phyloP scores from a whole-genome alignment of 2,888 invertebrate species.

The Himalopsyche anomala region DNA sequence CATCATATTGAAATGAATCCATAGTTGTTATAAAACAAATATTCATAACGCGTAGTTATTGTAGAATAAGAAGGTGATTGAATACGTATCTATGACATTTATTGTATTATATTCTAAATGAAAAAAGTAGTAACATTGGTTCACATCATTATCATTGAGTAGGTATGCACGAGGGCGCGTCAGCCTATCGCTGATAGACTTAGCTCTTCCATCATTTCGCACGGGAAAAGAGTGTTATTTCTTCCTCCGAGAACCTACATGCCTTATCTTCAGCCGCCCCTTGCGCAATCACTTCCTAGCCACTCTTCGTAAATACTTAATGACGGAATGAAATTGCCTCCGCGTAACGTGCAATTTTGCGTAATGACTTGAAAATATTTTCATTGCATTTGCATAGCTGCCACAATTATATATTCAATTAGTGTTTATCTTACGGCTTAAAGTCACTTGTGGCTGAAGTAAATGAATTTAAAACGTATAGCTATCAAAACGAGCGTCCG shows the following conservation, averaged over 20 bases:
- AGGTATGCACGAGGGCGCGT: conserved; percentile 3
- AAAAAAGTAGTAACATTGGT: neutral
- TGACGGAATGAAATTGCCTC: conserved; percentile 48
- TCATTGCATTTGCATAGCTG: conserved; percentile 36
- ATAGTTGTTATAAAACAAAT: too few relatives aligned
- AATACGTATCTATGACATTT: too few relatives aligned
- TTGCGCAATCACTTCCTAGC: conserved; percentile 45
- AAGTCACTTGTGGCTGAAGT: neutral
- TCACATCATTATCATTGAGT: neutral
- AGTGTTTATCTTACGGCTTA: conserved; percentile 1
- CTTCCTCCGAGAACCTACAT: neutral
- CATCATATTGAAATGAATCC: too few relatives aligned
- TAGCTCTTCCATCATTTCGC: conserved; percentile 39
- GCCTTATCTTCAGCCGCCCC: conserved; percentile 24
- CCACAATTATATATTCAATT: conserved; percentile 39
- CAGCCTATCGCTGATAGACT: neutral
- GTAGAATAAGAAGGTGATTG: too few relatives aligned
- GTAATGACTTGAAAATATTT: conserved; percentile 54
- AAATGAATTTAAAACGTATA: neutral
- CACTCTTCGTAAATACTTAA: conserved; percentile 55
- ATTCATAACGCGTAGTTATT: too few relatives aligned
- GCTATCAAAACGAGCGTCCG: neutral
- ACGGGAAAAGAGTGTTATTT: conserved; percentile 42
- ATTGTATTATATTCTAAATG: too few relatives aligned
- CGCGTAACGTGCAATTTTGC: conserved; percentile 56